These are phyloP conservation scores for Myotis planiceps DNA, from an alignment of 2,797 vertebrate genomes.

Conservation along the genomic window DNA sequence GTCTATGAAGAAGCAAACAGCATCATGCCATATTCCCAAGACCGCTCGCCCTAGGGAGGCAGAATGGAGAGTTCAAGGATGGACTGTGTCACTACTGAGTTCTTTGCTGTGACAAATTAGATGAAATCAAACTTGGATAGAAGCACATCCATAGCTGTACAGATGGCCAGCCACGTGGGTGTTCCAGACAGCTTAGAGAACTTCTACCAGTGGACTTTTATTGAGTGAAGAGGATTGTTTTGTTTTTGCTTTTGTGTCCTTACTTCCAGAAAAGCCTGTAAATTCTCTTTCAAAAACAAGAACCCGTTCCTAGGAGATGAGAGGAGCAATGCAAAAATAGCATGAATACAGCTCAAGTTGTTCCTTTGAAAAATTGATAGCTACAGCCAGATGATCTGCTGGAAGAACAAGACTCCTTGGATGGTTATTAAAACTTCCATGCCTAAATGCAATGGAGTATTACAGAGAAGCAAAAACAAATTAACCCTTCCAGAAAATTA, in stretches of 20 bases:
- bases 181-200: background rate
- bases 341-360: background rate
- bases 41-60: background rate
- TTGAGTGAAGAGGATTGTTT: background rate
- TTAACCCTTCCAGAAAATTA: background rate
- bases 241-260: conserved; percentile 11
- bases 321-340: background rate
- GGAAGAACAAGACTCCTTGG: background rate
- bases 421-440: background rate
- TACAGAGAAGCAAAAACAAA: background rate
- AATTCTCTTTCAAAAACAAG: background rate
- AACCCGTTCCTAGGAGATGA: background rate
- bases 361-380: background rate
- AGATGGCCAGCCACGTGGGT: background rate
- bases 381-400: background rate
- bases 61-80: background rate
- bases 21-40: background rate
- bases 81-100: background rate
- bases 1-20: background rate
- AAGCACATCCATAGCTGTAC: no score
- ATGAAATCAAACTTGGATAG: background rate
- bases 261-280: background rate
- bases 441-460: background rate
- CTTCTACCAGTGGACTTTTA: background rate
- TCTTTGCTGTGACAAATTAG: background rate